Conservation (phyloP, 2,797 vertebrate genomes). For the Caiman crocodilus region DNA sequence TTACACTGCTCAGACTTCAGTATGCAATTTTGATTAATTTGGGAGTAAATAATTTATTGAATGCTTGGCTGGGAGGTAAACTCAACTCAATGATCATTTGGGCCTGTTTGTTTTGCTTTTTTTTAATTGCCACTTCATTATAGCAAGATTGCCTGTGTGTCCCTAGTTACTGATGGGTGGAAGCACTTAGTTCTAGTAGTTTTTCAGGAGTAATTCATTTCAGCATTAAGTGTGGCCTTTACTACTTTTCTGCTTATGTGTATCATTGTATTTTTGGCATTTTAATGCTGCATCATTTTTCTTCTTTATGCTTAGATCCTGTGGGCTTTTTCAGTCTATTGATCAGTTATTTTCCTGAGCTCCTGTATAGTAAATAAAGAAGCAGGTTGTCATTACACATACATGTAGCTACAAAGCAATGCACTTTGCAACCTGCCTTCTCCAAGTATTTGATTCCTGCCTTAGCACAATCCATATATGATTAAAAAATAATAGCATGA, state of each 20-base stretch:
- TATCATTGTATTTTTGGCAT: neutral
- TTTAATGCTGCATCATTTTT: neutral
- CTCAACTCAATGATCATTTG: neutral
- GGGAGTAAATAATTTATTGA: neutral
- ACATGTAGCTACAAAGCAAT: neutral
- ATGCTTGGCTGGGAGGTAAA: neutral
- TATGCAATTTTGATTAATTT: neutral
- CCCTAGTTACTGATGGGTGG: neutral
- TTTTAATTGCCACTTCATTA: neutral
- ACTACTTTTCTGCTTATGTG: neutral
- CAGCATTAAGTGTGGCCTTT: fast-evolving
- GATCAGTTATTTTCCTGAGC: neutral
- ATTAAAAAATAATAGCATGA: neutral
- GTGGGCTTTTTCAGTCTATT: neutral
- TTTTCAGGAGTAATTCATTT: neutral
- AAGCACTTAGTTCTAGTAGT: neutral
- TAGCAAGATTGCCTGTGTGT: neutral
- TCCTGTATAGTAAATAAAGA: neutral
- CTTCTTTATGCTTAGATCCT: fast-evolving
- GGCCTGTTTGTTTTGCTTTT: neutral
- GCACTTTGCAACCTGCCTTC: neutral
- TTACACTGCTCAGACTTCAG: neutral
- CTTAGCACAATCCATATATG: neutral
- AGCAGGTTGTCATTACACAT: neutral
- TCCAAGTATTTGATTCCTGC: neutral